Percentiles rank a stretch among this genome's conserved stretches.
Evolutionary conservation across 2,797 vertebrate genomes (phyloP).

Genomic region (Champsocephalus gunnari): DNA sequence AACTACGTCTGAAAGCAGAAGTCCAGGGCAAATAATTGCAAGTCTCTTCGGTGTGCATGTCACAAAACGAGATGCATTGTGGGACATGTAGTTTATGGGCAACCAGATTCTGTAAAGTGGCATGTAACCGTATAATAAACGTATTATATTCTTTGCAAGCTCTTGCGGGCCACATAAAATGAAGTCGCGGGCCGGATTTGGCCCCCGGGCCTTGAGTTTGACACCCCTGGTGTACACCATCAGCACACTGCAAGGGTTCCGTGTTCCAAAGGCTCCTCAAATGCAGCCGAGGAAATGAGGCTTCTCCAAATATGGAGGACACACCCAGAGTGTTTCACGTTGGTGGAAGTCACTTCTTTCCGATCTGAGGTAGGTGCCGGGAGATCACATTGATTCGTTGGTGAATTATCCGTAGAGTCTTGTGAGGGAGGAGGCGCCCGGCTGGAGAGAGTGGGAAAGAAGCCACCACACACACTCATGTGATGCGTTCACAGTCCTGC

Average conservation of each 20-base stretch:
- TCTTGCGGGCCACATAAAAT: too few relatives aligned
- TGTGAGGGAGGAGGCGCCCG: not conserved
- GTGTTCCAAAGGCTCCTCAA: conserved; percentile 20
- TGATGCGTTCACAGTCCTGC: conserved; percentile 44
- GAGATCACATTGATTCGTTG: conserved; percentile 10
- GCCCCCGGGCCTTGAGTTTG: too few relatives aligned
- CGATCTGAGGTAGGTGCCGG: conserved; percentile 18
- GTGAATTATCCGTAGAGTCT: conserved; percentile 27
- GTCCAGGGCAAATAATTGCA: too few relatives aligned
- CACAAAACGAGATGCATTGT: too few relatives aligned
- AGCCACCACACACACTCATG: conserved; percentile 37
- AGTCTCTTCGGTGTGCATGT: too few relatives aligned
- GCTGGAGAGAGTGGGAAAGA: conserved; percentile 36
- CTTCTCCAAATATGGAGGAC: conserved; percentile 19
- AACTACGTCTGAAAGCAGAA: too few relatives aligned
- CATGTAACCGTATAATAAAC: too few relatives aligned
- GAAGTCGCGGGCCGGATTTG: too few relatives aligned
- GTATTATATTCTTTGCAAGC: too few relatives aligned
- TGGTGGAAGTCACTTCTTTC: conserved; percentile 25
- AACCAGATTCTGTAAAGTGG: too few relatives aligned
- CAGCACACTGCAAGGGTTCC: conserved; percentile 2
- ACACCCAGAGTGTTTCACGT: conserved; percentile 7
- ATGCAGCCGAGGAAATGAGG: conserved; percentile 23
- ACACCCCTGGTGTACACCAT: not conserved
- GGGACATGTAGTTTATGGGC: too few relatives aligned